Evolutionary conservation across 2,888 invertebrate species (phyloP), one percentile per base, ranked within the genome.

Genomic region (Chromoteleia sp.): DNA sequence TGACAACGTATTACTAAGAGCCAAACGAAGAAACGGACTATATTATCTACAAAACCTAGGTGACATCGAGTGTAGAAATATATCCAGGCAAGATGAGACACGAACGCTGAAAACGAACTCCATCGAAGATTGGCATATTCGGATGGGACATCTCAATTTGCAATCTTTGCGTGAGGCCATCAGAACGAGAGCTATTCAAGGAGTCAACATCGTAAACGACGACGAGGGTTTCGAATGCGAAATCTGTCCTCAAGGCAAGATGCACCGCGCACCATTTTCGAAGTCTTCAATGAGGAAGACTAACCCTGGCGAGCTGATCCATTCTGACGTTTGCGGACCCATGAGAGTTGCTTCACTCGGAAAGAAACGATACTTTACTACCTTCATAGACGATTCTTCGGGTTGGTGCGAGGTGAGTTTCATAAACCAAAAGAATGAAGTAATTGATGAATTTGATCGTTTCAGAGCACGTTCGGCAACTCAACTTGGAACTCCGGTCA

Each of bases 351-450:
- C 33, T 6, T 54, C 36, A 2, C 10, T n/a, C 1, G 54, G 54
- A 1, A 7, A 12, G 0, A 36, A 17, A 17, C 15, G 14, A 1
- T 45, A 54, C 12, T 54, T 30, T 10, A 19, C 36, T 0, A 54
- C 54, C 4, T 54, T 33, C n/a, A 54, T 36, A 1, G 54, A 54
- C 7, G 33, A 54, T 12, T 36, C 0, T 19, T 52, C 52, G 0
- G 52, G 52, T 15, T 52, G 52, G 52, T 52, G 30, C 17, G 30
- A 52, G 17, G 17, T 52, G 7, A 52, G 17, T 10, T 52, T 52
- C 7, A 7, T 52, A 1, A 6, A 15, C 5, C 21, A 54, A 0
- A 25, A 54, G 36, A 54, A 19, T 6, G 4, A 54, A 1, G 52
- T 52, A 2, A 1, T 15, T 0, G 1, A 15, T 0, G 52, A 52